These are phyloP conservation scores for Semicossyphus pulcher DNA, from an alignment of 2,113 vertebrate species.

Conservation along the genomic window DNA sequence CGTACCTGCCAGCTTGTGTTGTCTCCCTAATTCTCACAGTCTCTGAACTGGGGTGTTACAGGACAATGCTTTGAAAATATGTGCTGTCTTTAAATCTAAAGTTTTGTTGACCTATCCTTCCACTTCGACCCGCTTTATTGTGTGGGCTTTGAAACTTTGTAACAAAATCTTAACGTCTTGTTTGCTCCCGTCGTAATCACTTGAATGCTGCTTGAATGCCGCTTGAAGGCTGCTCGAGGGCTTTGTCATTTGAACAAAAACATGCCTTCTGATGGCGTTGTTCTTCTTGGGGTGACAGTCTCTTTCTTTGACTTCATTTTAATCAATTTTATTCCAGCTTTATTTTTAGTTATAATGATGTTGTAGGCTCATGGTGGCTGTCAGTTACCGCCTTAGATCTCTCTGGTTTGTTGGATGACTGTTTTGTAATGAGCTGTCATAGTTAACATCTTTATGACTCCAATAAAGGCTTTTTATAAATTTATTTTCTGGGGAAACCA, in stretches of 20 bases:
- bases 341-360: neutral
- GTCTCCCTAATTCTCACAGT: too few species aligned
- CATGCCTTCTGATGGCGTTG: neutral
- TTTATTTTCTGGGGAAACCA: neutral
- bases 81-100: neutral
- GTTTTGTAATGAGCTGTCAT: neutral
- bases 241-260: neutral
- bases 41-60: too few species aligned
- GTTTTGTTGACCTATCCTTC: neutral
- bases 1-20: too few species aligned
- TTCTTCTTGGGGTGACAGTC: neutral
- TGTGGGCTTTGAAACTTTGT: neutral
- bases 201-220: neutral
- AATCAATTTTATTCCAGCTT: neutral
- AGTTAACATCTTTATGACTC: neutral
- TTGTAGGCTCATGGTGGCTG: neutral
- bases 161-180: neutral
- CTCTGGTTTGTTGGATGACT: neutral
- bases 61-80: neutral
- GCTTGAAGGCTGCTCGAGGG: neutral
- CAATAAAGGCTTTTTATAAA: neutral
- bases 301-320: neutral
- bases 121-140: neutral
- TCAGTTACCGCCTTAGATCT: neutral
- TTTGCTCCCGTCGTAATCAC: neutral